These are phyloP conservation scores for Cataglyphis altisquamis DNA, from an alignment of 2,888 invertebrate genomes.

Conservation along the genomic window DNA sequence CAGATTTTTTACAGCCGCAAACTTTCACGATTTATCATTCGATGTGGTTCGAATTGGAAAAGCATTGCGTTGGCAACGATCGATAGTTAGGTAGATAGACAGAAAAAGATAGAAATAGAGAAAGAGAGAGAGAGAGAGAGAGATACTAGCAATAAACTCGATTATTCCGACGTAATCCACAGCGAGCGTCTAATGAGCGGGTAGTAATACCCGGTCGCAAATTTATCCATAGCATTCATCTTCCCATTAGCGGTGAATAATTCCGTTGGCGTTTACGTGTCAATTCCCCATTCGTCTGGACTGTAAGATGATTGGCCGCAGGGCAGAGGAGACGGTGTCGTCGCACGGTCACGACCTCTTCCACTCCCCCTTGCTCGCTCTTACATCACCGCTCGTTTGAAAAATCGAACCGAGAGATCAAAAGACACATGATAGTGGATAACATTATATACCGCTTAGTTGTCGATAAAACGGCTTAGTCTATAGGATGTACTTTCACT, in stretches of 20 bases:
- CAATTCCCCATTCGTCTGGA: slow-evolving; percentile 78
- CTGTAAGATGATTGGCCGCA: slow-evolving; percentile 73
- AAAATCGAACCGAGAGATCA: slow-evolving; percentile 40
- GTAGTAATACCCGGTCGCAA: slow-evolving; percentile 74
- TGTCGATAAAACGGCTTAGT: neutral
- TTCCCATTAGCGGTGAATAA: slow-evolving; percentile 82
- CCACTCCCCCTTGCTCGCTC: slow-evolving; percentile 18
- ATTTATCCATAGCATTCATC: slow-evolving; percentile 81
- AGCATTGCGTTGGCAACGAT: neutral
- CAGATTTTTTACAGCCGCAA: neutral
- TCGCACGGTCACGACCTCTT: slow-evolving; percentile 65
- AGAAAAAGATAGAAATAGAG: neutral
- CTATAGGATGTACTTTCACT: neutral
- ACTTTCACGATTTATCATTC: neutral
- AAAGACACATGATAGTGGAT: slow-evolving; percentile 30
- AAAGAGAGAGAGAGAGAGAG: slow-evolving; percentile 26
- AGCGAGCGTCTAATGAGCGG: slow-evolving; percentile 77
- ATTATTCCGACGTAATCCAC: slow-evolving; percentile 71
- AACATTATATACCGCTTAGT: slow-evolving; percentile 22
- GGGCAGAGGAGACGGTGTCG: slow-evolving; percentile 62
- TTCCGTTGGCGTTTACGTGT: slow-evolving; percentile 79
- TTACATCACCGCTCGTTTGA: slow-evolving; percentile 23
- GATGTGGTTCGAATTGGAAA: neutral
- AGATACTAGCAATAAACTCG: slow-evolving; percentile 74
- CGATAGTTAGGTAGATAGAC: neutral